Conservation (phyloP, 2,113 vertebrate species). For the Carettochelys insculpta region DNA sequence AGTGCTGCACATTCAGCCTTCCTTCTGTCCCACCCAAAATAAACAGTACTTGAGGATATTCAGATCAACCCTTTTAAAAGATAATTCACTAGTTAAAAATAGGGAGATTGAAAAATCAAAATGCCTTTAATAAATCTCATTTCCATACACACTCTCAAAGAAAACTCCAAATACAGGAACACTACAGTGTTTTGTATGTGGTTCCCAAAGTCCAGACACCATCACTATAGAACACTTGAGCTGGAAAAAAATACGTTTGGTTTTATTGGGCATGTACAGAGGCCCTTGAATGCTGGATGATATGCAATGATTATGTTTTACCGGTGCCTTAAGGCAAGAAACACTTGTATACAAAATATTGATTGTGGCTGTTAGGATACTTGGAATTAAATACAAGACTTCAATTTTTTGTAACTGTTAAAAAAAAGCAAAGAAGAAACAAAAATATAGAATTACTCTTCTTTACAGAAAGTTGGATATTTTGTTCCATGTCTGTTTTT, state of each 20-base stretch:
- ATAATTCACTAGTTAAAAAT: neutral
- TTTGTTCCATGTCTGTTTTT: neutral
- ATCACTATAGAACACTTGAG: neutral
- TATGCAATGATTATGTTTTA: fast-evolving
- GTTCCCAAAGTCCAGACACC: neutral
- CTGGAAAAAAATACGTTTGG: neutral
- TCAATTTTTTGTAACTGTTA: neutral
- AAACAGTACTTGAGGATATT: fast-evolving
- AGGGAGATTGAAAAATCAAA: neutral
- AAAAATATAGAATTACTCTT: neutral
- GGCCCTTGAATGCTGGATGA: neutral
- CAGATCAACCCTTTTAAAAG: neutral
- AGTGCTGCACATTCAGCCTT: fast-evolving
- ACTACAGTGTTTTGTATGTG: neutral
- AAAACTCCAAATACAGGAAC: neutral
- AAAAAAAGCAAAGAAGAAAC: neutral
- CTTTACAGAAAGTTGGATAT: fast-evolving
- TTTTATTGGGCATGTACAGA: neutral
- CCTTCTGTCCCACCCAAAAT: neutral
- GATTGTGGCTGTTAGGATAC: neutral
- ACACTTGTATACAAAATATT: neutral
- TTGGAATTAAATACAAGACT: neutral
- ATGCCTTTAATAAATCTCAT: neutral
- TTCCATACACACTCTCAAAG: neutral
- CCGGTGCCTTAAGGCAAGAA: neutral